A percentile compares a stretch with the other conserved stretches of the same genome.
phyloP scores from a whole-genome alignment of 1,140 invertebrate genomes.

The Solenopsis fugax region DNA sequence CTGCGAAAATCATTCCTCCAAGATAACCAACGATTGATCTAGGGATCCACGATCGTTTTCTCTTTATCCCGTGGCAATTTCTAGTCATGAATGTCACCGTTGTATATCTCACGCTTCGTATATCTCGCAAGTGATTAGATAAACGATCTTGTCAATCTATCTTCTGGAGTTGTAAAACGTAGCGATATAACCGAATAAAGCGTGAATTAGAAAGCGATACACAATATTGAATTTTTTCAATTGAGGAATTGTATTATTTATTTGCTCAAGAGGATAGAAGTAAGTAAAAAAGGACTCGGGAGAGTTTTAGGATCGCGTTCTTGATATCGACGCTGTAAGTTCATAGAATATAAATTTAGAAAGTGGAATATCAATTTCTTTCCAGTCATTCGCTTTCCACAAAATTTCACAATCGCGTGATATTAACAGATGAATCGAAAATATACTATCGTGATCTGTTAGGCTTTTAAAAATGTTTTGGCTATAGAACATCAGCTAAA shows the following conservation, averaged over 20 bases:
- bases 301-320: neutral
- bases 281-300: neutral
- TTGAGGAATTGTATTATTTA: neutral
- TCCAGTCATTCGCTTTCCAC: neutral
- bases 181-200: neutral
- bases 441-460: neutral
- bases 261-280: neutral
- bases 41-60: too few relatives aligned
- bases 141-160: neutral
- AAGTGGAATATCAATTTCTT: neutral
- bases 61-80: neutral
- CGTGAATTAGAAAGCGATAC: neutral
- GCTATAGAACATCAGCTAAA: too few relatives aligned
- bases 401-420: neutral
- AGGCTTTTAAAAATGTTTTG: neutral
- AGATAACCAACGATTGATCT: neutral
- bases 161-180: neutral
- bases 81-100: neutral
- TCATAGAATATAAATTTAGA: conserved; percentile 2
- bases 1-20: neutral
- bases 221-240: neutral
- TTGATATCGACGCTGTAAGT: neutral
- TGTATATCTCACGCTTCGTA: neutral
- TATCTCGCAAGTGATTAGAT: conserved; percentile 37
- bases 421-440: neutral